Evolutionary conservation across 2,888 invertebrate genomes (phyloP), one percentile per base, ranked within the genome.

Genomic region (Harpalus rufipes): DNA sequence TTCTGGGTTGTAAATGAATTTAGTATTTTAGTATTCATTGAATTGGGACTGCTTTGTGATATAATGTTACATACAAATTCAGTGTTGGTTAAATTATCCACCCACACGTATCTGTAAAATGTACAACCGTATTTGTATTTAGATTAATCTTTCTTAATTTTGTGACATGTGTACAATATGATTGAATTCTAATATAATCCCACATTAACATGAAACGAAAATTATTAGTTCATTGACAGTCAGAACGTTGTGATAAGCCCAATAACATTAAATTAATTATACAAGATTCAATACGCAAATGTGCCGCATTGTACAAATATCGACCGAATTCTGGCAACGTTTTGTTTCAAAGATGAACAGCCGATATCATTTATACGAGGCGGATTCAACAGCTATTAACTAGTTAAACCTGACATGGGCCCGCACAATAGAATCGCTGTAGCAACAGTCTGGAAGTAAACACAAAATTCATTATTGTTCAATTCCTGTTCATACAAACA

Each of bases 221-320:
- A 39, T 68, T 12, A 68, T 68, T 68, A n/a, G 68, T 68, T 68
- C 39, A 68, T 39, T 68, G 68, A 68, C 68, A 68, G 14, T n/a
- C 68, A 0, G 39, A 68, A 39, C 59, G 68, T 68, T 25, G 68
- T 14, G 68, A 68, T 68, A 68, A 68, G 68, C 68, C 39, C 68
- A 68, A 39, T 68, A 68, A 68, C 68, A 68, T 68, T 68, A 68
- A 68, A 68, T 68, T 68, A 68, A 68, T 68, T 68, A 39, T 68
- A 68, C 39, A 68, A 68, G 68, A 68, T 39, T 68, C 68, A 68
- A 68, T 68, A 39, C 68, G 68, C 68, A 39, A 68, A 68, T 68
- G 68, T 68, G 32, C 68, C 39, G 39, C 68, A 68, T 68, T 68
- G 68, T 68, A 39, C 32, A 68, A 39, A 68, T 68, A 68, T 68